Conservation (phyloP, 2,797 vertebrate species). For the Eutrigla gurnardus region DNA sequence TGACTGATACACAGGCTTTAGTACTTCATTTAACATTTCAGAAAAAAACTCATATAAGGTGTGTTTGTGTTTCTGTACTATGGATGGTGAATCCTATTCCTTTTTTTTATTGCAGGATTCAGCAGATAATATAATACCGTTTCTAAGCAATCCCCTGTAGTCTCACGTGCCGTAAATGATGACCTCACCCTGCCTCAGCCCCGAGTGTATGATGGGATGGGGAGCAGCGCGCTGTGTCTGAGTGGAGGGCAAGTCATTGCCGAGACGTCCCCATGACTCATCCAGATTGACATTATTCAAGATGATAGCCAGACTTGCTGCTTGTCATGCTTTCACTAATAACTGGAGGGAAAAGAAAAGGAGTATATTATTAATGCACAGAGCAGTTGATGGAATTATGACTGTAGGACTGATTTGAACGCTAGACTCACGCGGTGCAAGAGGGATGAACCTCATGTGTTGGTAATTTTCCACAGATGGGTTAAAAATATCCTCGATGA, state of each 20-base stretch:
- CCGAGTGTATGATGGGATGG: slow-evolving; percentile 61
- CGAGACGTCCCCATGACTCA: slow-evolving; percentile 67
- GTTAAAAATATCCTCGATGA: not conserved
- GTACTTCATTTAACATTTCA: slow-evolving; percentile 11
- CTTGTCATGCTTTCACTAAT: slow-evolving; percentile 42
- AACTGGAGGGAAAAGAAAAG: slow-evolving; percentile 37
- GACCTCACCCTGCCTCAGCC: slow-evolving; percentile 67
- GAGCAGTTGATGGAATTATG: slow-evolving; percentile 36
- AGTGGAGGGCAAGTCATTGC: slow-evolving; percentile 54
- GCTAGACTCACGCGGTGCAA: slow-evolving; percentile 11
- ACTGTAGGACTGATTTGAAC: slow-evolving; percentile 4
- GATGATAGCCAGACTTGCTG: slow-evolving; percentile 69
- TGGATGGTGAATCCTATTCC: not conserved
- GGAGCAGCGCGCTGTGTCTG: slow-evolving; percentile 33
- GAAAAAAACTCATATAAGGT: slow-evolving; percentile 2
- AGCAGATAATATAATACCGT: slow-evolving; percentile 33
- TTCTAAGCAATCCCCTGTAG: slow-evolving; percentile 17
- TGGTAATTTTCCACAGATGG: slow-evolving; percentile 18
- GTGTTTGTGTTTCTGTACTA: not conserved
- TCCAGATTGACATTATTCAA: slow-evolving; percentile 66
- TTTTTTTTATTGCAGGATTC: slow-evolving; percentile 17
- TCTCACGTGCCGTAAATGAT: slow-evolving; percentile 36
- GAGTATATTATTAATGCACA: slow-evolving; percentile 47
- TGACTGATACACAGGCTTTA: slow-evolving; percentile 19
- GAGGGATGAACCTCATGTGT: slow-evolving; percentile 21